These are phyloP conservation scores for Myotis yumanensis DNA, from an alignment of 2,113 vertebrate species.

Conservation along the genomic window DNA sequence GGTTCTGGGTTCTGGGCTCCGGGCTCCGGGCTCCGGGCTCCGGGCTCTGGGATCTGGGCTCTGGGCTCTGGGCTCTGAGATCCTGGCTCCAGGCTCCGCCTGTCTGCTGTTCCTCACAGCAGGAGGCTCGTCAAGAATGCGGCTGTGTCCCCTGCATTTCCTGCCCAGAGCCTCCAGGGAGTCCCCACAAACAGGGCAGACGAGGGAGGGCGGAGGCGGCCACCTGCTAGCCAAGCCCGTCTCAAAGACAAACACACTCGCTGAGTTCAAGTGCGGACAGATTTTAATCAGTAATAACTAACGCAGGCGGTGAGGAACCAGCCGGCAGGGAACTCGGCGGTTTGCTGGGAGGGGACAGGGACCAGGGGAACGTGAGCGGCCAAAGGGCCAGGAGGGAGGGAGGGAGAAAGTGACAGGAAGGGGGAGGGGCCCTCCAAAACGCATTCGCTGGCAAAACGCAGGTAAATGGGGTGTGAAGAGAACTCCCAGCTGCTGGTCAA, in stretches of 20 bases:
- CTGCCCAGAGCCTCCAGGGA: not conserved
- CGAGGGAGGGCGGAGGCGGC: not conserved
- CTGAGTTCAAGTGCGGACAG: not conserved
- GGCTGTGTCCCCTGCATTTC: not conserved
- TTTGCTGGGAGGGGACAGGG: not conserved
- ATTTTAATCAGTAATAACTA: not conserved
- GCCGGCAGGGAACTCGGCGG: not conserved
- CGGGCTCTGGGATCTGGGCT: no score
- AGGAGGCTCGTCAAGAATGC: not conserved
- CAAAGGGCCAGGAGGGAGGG: not conserved
- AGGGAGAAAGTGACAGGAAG: not conserved
- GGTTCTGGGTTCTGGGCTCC: no score
- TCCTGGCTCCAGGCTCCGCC: no score
- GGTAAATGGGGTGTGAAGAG: not conserved
- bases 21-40: no score
- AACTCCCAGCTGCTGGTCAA: not conserved
- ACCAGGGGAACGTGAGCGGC: not conserved
- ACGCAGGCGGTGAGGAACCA: not conserved
- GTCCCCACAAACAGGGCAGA: not conserved
- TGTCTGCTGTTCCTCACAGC: not conserved
- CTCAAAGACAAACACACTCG: not conserved
- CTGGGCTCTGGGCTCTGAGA: no score
- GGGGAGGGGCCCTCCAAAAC: not conserved
- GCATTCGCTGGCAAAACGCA: not conserved
- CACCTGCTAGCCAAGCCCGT: not conserved